Conservation (phyloP, 1,140 invertebrate species). For the Heliconius hermathena region DNA sequence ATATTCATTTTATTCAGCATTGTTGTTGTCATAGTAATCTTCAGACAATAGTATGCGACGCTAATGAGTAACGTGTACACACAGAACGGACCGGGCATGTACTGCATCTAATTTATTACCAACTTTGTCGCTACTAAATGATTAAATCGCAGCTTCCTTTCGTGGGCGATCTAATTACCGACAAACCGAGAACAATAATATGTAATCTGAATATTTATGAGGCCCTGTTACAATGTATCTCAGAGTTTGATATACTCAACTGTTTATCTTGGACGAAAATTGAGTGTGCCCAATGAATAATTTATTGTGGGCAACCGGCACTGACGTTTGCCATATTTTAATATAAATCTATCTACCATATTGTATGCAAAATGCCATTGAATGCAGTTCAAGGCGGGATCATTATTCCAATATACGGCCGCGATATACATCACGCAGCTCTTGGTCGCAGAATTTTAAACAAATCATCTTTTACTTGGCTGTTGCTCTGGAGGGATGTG, state of each 20-base stretch:
- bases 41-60: conserved; percentile 41
- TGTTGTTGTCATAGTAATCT: conserved; percentile 35
- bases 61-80: conserved; percentile 60
- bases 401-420: conserved; percentile 78
- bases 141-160: conserved; percentile 73
- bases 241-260: conserved; percentile 73
- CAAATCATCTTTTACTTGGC: conserved; percentile 78
- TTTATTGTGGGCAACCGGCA: conserved; percentile 78
- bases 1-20: conserved; percentile 31
- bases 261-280: conserved; percentile 79
- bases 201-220: conserved; percentile 81
- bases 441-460: conserved; percentile 75
- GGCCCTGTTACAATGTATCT: conserved; percentile 61
- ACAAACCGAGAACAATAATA: conserved; percentile 79
- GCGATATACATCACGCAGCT: conserved; percentile 76
- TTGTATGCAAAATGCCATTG: conserved; percentile 81
- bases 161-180: conserved; percentile 80
- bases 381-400: conserved; percentile 78
- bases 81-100: conserved; percentile 44
- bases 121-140: conserved; percentile 73
- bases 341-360: conserved; percentile 81
- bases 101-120: conserved; percentile 67
- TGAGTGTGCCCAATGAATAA: conserved; percentile 79
- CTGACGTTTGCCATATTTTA: conserved; percentile 80
- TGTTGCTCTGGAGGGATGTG: conserved; percentile 44